A percentile compares a stretch with the other conserved stretches of the same genome.
These are phyloP conservation scores for Cricetomys ansorgei DNA, from an alignment of 2,113 vertebrate species.

Conservation along the genomic window DNA sequence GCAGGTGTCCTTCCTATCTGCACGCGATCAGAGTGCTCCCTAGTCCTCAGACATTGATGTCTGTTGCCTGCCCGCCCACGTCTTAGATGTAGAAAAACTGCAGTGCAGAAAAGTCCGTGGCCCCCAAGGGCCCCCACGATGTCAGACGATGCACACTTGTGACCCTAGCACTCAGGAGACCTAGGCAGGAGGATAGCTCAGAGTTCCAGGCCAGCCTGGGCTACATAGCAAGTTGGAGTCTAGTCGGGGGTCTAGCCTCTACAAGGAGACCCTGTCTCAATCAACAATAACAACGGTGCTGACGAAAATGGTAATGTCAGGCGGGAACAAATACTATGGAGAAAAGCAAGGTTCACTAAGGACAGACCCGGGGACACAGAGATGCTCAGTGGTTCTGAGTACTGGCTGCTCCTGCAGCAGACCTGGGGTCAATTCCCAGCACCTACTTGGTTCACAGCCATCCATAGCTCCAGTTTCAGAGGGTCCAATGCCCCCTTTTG, in stretches of 20 bases:
- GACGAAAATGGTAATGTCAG: not conserved
- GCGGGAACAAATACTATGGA: too few species aligned
- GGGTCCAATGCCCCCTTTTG: not conserved
- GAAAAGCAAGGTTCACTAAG: not conserved
- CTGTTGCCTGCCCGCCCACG: not conserved
- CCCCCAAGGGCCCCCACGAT: too few species aligned
- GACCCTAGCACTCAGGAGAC: not conserved
- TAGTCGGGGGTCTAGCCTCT: not conserved
- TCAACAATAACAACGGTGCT: too few species aligned
- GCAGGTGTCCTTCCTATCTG: not conserved
- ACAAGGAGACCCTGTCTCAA: not conserved
- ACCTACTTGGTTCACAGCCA: not conserved
- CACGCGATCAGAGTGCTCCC: fast-evolving
- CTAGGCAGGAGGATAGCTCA: not conserved
- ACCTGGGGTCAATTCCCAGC: not conserved
- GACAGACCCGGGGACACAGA: not conserved
- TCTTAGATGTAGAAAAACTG: not conserved
- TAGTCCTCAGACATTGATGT: not conserved
- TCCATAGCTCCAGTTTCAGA: not conserved
- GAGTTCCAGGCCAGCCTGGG: not conserved
- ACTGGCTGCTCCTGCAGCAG: not conserved
- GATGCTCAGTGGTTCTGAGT: too few species aligned
- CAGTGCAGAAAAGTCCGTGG: not conserved
- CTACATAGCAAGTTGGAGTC: not conserved
- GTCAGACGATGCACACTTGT: not conserved